Base-by-base conservation (phyloP, 1,140 invertebrate species). In the Littorina saxatilis region DNA sequence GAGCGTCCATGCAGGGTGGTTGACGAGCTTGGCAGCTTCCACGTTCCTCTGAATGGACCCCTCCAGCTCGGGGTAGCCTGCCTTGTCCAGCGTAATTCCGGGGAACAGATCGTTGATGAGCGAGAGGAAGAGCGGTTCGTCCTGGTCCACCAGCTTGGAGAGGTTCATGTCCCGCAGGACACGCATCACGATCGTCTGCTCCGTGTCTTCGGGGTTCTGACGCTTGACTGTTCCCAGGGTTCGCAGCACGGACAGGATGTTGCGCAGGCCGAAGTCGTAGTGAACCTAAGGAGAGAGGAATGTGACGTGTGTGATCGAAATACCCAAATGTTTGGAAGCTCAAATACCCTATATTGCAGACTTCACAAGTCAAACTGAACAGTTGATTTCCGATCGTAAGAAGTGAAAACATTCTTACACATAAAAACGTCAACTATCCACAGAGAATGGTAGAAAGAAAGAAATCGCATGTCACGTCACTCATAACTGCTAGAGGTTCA, bases 121-220 rank as follows among this genome's bases (percentile, higher is more conserved):
- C 0, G 98, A 99, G 91, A 98, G 96, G 88, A 99, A 99, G 0
- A 99, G 93, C 0, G 98, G 98, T 89, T 99, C 98, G 90, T 99
- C 98, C 93, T 99, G 98, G 89, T 99, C 98, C 17, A 97, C 89
- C 27, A 99, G 93, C 93, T 99, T 99, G 0, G 98, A 99, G 27
- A 99, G 94, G 94, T 99, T 99, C 98, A 99, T 99, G 90, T 99
- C 98, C 86, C 98, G 94, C 15, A 99, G 92, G 15, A 99, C 98
- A 88, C 98, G 93, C 98, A 99, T 99, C 0, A 99, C 98, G 85
- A 98, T 99, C 0, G 97, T 98, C 87, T 96, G 96, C 92, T 99
- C 98, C 35, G 96, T 96, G 92, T 99, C 98, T 92, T 97, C 96
- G 9, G 95, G 95, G 91, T 97, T 98, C 1, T 96, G 95, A 86